Evolutionary conservation across 2,797 vertebrate species (phyloP), one percentile per base, ranked within the genome.

Genomic region (Coracias cyanogaster): DNA sequence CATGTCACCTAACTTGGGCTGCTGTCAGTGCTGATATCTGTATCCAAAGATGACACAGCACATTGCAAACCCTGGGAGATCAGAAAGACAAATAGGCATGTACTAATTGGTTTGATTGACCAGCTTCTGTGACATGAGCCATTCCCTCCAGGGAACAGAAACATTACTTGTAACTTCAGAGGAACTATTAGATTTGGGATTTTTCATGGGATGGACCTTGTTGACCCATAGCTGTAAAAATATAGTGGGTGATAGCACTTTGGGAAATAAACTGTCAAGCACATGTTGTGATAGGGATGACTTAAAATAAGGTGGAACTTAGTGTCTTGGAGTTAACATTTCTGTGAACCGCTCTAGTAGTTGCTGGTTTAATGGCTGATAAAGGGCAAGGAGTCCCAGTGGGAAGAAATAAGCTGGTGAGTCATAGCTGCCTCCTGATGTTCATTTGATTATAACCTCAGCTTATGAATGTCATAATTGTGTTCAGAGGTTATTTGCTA

Each of bases 371-470:
- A 87, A 85, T 21, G 52, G 58, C 67, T 86, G 81, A 76, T 72
- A 69, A 81, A 85, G 52, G 93, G n/a, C 26, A 24, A 43, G 67
- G 41, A 70, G 49, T 57, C 58, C 62, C 72, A 78, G 35, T 33
- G 28, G 85, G 66, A 58, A 91, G 69, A 33, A 78, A 77, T n/a
- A 91, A 81, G 52, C 43, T 89, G 51, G 46, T 84, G 77, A 93
- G 82, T 81, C 77, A 84, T 35, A 84, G 58, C 73, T 82, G 73
- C 39, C 62, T 95, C 16, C 49, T 84, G 58, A 76, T 88, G 41
- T 72, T 91, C 26, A 60, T 88, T 66, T 84, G 90, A 74, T 94
- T 93, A 83, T 81, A 92, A 84, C 43, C 66, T 76, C 67, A 72
- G 43, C 3, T 91, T 74, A 86, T 65, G 65, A 88, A 91, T 58